A percentile compares a stretch with the other conserved stretches of the same genome.
Evolutionary conservation across 1,140 invertebrate species (phyloP).

Genomic region (Catajapyx aquilonaris): DNA sequence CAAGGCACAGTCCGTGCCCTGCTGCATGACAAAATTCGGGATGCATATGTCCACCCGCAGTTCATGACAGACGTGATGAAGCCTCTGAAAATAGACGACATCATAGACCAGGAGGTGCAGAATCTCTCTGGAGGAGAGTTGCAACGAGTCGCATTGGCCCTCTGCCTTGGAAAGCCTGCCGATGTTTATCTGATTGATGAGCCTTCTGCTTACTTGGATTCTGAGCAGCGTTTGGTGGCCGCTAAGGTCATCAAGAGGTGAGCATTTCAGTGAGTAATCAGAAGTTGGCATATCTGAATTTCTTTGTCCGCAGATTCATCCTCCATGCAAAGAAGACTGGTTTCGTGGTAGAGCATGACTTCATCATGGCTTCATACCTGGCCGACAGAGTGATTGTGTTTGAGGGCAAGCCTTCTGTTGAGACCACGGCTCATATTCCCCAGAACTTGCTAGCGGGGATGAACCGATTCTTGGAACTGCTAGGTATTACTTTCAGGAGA

Average conservation of each 20-base stretch:
- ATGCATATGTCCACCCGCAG: constrained; percentile 92
- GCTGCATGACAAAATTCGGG: constrained; percentile 87
- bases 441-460: constrained; percentile 91
- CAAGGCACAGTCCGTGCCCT: constrained; percentile 78
- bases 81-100: constrained; percentile 90
- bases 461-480: constrained; percentile 91
- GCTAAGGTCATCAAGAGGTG: constrained; percentile 99
- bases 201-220: constrained; percentile 97
- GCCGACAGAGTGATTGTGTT: constrained; percentile 98
- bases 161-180: constrained; percentile 95
- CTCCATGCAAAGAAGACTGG: constrained; percentile 98
- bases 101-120: constrained; percentile 97
- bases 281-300: constrained; percentile 9
- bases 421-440: constrained; percentile 73
- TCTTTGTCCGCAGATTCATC: constrained; percentile 56
- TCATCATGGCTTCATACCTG: constrained; percentile 99
- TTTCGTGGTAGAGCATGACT: constrained; percentile 99
- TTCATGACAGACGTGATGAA: constrained; percentile 99
- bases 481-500: constrained; percentile 93
- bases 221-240: constrained; percentile 97
- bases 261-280: no score
- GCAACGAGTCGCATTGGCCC: constrained; percentile 84
- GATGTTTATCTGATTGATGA: constrained; percentile 99
- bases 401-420: constrained; percentile 75
- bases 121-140: constrained; percentile 98